phyloP scores from a whole-genome alignment of 2,113 vertebrate genomes.

The Pollachius pollachius region DNA sequence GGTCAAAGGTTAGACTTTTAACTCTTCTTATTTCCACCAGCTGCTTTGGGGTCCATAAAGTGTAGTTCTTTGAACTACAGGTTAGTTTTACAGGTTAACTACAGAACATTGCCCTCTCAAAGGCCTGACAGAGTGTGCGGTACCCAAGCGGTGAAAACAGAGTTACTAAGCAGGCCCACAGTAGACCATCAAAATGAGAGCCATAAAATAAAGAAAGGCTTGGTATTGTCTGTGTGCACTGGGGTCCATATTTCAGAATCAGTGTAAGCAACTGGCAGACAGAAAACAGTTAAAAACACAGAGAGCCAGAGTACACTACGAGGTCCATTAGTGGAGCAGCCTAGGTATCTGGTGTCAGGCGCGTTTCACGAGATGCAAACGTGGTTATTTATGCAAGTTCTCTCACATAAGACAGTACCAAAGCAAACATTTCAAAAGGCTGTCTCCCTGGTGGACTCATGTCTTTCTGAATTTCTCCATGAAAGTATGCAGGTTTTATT shows the following conservation, averaged over 20 bases:
- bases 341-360: constrained; percentile 37
- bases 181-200: constrained; percentile 23
- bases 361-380: constrained; percentile 39
- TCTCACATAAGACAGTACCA: constrained; percentile 49
- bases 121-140: constrained; percentile 17
- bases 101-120: neutral
- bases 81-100: too few species aligned
- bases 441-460: constrained; percentile 40
- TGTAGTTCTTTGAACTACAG: constrained; percentile 15
- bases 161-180: constrained; percentile 26
- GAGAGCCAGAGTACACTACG: constrained; percentile 35
- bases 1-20: constrained; percentile 24
- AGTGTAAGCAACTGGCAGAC: constrained; percentile 26
- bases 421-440: constrained; percentile 53
- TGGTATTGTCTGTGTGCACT: constrained; percentile 35
- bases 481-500: constrained; percentile 41
- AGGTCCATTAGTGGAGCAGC: constrained; percentile 39
- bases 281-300: constrained; percentile 36
- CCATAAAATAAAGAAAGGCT: constrained; percentile 34
- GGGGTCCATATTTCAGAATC: constrained; percentile 33
- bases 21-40: constrained; percentile 11
- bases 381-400: constrained; percentile 50
- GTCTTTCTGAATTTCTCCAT: constrained; percentile 40
- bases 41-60: constrained; percentile 25
- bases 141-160: constrained; percentile 18